A percentile compares a stretch with the other conserved stretches of the same genome.
These are phyloP conservation scores for Hirtodrosophila confusa DNA, from an alignment of 2,888 invertebrate genomes.

Conservation along the genomic window DNA sequence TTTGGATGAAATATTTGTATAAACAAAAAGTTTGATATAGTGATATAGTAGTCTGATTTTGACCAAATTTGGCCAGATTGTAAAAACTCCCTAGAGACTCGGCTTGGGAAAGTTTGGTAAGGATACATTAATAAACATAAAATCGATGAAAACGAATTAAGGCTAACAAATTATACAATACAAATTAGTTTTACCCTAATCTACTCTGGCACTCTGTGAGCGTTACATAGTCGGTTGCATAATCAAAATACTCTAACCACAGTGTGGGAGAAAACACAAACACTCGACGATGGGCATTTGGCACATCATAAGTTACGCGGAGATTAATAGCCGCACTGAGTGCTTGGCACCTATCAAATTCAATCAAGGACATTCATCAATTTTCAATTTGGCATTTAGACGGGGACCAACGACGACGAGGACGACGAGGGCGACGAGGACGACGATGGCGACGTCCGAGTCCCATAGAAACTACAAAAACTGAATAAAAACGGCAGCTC, in stretches of 20 bases:
- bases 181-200: too few species aligned
- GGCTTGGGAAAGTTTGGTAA: too few species aligned
- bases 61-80: too few species aligned
- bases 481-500: conserved; percentile 23
- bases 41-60: too few species aligned
- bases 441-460: conserved; percentile 3
- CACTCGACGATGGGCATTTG: conserved; percentile 37
- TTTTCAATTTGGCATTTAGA: conserved; percentile 78
- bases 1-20: too few species aligned
- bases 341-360: conserved; percentile 79
- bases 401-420: conserved; percentile 20
- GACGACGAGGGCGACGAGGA: conserved; percentile 1
- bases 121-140: too few species aligned
- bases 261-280: conserved; percentile 16
- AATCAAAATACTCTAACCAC: conserved; percentile 1
- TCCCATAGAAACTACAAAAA: conserved; percentile 51
- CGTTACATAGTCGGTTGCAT: background rate
- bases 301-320: conserved; percentile 73
- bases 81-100: too few species aligned
- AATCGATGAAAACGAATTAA: too few species aligned
- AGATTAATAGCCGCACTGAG: conserved; percentile 78
- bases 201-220: too few species aligned
- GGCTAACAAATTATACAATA: too few species aligned
- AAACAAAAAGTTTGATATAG: too few species aligned
- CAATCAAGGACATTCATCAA: conserved; percentile 80